Evolutionary conservation across 1,140 invertebrate genomes (phyloP).

Genomic region (Lamellibrachia luymesi): DNA sequence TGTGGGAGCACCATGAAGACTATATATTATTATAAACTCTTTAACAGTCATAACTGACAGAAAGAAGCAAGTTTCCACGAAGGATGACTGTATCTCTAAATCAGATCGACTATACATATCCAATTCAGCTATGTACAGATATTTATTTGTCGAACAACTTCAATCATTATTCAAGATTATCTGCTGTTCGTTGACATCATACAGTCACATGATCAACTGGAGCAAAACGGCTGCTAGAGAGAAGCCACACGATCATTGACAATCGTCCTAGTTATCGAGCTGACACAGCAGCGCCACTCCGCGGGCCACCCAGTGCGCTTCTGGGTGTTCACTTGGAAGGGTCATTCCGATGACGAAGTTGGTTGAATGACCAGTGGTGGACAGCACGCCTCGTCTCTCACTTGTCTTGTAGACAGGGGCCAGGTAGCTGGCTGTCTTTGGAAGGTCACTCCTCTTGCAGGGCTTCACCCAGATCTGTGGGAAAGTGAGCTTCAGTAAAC

Average conservation of each 20-base stretch:
- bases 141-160: background rate
- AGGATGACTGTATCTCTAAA: background rate
- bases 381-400: conserved; percentile 75
- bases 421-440: conserved; percentile 68
- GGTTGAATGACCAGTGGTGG: conserved; percentile 87
- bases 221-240: background rate
- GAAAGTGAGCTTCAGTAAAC: background rate
- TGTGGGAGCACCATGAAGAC: background rate
- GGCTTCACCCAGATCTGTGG: conserved; percentile 30
- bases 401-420: conserved; percentile 82
- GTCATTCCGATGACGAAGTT: conserved; percentile 84
- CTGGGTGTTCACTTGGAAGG: conserved; percentile 66
- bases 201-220: background rate
- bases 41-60: background rate
- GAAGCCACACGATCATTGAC: background rate
- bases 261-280: conserved; percentile 57
- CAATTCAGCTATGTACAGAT: background rate
- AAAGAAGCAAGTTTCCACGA: background rate
- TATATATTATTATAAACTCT: background rate
- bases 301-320: conserved; percentile 83
- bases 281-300: conserved; percentile 83
- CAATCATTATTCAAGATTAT: background rate
- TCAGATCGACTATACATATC: background rate
- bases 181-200: background rate
- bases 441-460: conserved; percentile 55